These are phyloP conservation scores for Epicauta chinensis DNA, from an alignment of 1,140 invertebrate genomes.

Conservation along the genomic window DNA sequence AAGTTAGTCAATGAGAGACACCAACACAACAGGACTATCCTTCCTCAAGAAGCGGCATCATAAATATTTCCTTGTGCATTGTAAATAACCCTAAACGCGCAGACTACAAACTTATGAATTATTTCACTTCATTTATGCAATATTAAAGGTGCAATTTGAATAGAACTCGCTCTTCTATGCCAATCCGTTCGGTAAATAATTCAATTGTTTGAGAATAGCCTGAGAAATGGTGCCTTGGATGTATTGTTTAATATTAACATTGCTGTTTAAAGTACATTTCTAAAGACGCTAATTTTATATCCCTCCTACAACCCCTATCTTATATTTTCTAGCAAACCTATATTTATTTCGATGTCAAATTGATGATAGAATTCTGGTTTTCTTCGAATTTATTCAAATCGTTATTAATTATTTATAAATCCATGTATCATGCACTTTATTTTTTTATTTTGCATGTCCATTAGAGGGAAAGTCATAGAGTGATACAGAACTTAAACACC, in stretches of 20 bases:
- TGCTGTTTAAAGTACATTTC: constrained; percentile 35
- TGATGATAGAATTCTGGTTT: too few relatives aligned
- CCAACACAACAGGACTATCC: constrained; percentile 35
- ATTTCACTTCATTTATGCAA: constrained; percentile 44
- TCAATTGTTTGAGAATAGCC: constrained; percentile 42
- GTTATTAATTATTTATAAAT: too few relatives aligned
- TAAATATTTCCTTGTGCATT: constrained; percentile 46
- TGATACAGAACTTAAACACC: background rate
- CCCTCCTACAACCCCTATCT: background rate
- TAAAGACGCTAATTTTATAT: constrained; percentile 35
- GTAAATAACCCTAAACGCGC: constrained; percentile 45
- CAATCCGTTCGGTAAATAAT: constrained; percentile 45
- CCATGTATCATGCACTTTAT: too few relatives aligned
- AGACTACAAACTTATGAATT: constrained; percentile 46
- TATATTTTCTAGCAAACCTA: too few relatives aligned
- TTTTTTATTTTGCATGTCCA: too few relatives aligned
- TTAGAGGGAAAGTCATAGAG: background rate
- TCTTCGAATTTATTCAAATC: too few relatives aligned
- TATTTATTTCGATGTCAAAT: too few relatives aligned
- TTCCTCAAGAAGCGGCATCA: constrained; percentile 36
- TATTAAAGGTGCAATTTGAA: constrained; percentile 45
- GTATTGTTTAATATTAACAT: constrained; percentile 42
- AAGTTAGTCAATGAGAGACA: constrained; percentile 24
- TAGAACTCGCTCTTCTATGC: constrained; percentile 43
- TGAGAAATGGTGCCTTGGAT: constrained; percentile 37